Evolutionary conservation across 1,140 invertebrate genomes (phyloP).

Genomic region (Drosophila rufa): DNA sequence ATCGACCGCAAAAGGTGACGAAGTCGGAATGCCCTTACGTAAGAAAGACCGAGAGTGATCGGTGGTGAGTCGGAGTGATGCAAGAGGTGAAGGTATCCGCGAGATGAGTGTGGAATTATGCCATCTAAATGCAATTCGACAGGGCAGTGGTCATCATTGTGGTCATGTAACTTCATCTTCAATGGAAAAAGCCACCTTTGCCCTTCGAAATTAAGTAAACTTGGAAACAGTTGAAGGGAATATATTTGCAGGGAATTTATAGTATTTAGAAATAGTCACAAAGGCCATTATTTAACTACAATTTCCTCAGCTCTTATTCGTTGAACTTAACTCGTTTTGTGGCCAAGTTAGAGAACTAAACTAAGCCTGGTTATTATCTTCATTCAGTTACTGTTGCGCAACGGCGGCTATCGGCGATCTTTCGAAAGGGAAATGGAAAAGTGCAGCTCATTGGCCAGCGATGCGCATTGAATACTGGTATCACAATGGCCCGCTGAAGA

Average conservation of each 20-base stretch:
- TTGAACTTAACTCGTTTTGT: too few species aligned
- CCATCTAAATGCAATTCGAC: background rate
- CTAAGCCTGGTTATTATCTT: slow-evolving; percentile 22
- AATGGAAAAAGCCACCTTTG: too few species aligned
- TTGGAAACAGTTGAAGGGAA: too few species aligned
- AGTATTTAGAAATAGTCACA: too few species aligned
- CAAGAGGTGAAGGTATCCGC: slow-evolving; percentile 29
- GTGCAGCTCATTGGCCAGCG: slow-evolving; percentile 51
- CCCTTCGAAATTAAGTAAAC: too few species aligned
- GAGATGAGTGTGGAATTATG: slow-evolving; percentile 11
- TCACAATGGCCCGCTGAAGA: slow-evolving; percentile 36
- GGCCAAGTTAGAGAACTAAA: background rate
- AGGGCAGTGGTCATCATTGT: background rate
- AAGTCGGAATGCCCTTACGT: slow-evolving; percentile 29
- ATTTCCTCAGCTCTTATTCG: too few species aligned
- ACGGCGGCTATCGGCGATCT: slow-evolving; percentile 40
- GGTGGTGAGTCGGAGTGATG: slow-evolving; percentile 6
- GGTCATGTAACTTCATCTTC: background rate
- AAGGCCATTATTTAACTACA: too few species aligned
- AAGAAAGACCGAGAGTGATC: slow-evolving; percentile 19
- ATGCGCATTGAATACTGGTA: slow-evolving; percentile 58
- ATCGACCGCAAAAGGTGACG: slow-evolving; percentile 24
- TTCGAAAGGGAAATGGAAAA: slow-evolving; percentile 38
- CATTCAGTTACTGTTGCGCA: slow-evolving; percentile 19
- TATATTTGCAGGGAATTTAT: background rate